Base-by-base conservation (phyloP, 2,888 invertebrate species). In the Agelastica alni region DNA sequence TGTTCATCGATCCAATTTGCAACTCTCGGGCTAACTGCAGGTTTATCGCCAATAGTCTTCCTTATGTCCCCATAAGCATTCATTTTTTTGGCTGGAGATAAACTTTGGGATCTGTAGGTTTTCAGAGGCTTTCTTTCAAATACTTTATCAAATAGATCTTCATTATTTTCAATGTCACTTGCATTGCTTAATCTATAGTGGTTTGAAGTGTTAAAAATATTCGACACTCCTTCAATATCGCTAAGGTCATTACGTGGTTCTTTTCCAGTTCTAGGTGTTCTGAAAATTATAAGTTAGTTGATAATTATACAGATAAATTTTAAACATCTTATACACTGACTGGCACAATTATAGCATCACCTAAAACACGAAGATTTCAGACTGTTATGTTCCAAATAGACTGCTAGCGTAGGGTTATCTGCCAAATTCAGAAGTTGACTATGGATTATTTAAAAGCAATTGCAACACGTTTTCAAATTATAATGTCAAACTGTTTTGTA, bases 141-240 rank as follows among this genome's bases (percentile, higher is more conserved):
- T 26, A 67, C 10, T 22, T 57, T 57, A 12, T 57, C 58, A 42
- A 65, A 67, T 28, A 64, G 32, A 48, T 63, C 63, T 41, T 61
- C 63, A 9, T 62, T 60, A 28, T 67, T 61, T 41, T 63, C 64
- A 31, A 61, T 61, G 42, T 66, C 62, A 20, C 56, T 54, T 5
- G 49, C 54, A 9, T 53, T 52, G 32, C 56, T 55, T 9, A 59
- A 37, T 10, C 55, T 53, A 4, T 59, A 53, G n/a, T 55, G 44
- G 5, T 51, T 55, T 2, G 59, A 54, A 4, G 53, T 48, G n/a
- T 55, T 60, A 12, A 72, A 61, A 3, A 73, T 34, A 17, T 61
- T 53, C 16, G 66, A 66, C 2, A 71, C 61, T 4, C 69, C 70
- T 28, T 42, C 56, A 3, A 72, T 46, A 34, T 69, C 56, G 12